Evolutionary conservation across 2,113 vertebrate genomes (phyloP).

Genomic region (Morone chrysops): DNA sequence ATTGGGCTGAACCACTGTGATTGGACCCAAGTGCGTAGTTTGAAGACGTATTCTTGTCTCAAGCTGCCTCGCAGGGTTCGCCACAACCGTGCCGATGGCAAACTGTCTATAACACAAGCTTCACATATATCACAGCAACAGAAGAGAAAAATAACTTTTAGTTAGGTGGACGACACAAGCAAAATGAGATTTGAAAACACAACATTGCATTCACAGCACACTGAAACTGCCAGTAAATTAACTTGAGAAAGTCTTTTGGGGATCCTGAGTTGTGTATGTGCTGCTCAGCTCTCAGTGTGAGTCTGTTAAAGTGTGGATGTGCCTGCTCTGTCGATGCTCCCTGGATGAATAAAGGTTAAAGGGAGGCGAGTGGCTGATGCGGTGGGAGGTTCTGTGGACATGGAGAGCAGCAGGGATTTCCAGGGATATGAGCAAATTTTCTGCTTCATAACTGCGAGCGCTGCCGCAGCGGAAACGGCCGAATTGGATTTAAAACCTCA

Average conservation of each 20-base stretch:
- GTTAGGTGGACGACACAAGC: no score
- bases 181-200: no score
- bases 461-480: slow-evolving; percentile 10
- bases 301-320: neutral
- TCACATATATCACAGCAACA: neutral
- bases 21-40: no score
- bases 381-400: neutral
- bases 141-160: neutral
- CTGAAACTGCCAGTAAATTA: neutral
- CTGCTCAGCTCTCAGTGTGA: neutral
- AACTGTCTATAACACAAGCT: neutral
- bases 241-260: neutral
- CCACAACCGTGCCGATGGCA: no score
- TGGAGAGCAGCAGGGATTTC: slow-evolving; percentile 11
- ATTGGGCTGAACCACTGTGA: no score
- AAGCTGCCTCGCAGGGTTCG: no score
- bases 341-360: slow-evolving; percentile 5
- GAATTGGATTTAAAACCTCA: slow-evolving; percentile 55
- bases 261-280: neutral
- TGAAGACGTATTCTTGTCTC: no score
- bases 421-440: slow-evolving; percentile 25
- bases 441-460: slow-evolving; percentile 22
- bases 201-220: no score
- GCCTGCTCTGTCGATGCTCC: neutral
- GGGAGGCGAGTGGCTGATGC: neutral